Base-by-base conservation (phyloP, 1,140 invertebrate species). In the Adelges cooleyi region DNA sequence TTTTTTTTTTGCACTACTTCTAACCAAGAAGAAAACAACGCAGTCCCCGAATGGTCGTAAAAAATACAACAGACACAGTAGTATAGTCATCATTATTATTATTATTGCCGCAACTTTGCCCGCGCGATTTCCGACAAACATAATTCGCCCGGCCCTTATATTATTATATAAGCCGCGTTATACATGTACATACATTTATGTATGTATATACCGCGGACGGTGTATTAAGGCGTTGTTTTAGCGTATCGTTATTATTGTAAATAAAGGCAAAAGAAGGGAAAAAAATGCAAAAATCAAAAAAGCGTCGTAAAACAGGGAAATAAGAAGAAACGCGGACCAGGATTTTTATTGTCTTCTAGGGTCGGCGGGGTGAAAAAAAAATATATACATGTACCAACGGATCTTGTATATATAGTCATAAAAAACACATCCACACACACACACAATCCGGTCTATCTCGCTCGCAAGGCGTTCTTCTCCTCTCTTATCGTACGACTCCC, bases 281-380 rank as follows among this genome's bases (percentile, higher is more conserved):
- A n/a, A n/a, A 46, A 62, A 62, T 62, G 56, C 23, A 62, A 62
- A 62, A 62, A 62, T 62, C 56, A 46, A 62, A 59, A 48, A 62
- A 29, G 17, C 56, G 25, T 33, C 56, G 22, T 48, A 29, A 48
- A 62, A 29, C 25, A 15, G 29, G 15, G 40, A 46, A 8, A 44
- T n/a, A 44, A n/a, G n/a, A 44, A 8, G 13, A 38, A 59, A 38
- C 25, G 22, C 42, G 44, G 44, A 20, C 33, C 27, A 2, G 25
- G 27, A 25, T 48, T 62, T 62, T 29, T 62, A 62, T 62, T 46
- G 54, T 46, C 10, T 44, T 29, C n/a, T 17, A 48, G 40, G 56
- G 56, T 62, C 46, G 5, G 29, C 29, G 29, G 5, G 29, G 11
- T 5, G 29, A 33, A 33, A 33, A 33, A n/a, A n/a, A 6, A 33